Conservation (phyloP, 2,113 vertebrate genomes). For the Nesogale talazaci region DNA sequence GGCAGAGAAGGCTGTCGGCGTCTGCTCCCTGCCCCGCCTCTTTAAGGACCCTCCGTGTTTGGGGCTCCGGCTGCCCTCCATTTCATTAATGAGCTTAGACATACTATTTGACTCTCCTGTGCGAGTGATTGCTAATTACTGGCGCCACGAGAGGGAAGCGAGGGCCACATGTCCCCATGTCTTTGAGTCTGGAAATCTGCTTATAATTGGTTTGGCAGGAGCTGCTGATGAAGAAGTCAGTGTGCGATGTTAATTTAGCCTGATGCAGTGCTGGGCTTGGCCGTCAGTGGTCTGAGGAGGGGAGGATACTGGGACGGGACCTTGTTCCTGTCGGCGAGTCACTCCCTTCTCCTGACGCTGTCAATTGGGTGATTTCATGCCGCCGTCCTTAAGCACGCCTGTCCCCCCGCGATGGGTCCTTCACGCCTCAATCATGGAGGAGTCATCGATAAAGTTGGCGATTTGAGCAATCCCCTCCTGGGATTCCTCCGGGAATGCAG, state of each 20-base stretch:
- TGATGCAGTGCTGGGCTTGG: slow-evolving; percentile 83
- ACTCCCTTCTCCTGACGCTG: slow-evolving; percentile 82
- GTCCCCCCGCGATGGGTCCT: slow-evolving; percentile 81
- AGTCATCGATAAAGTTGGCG: slow-evolving; percentile 83
- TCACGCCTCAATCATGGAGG: slow-evolving; percentile 85
- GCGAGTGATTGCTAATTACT: slow-evolving; percentile 82
- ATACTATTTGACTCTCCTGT: slow-evolving; percentile 80
- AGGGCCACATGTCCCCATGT: slow-evolving; percentile 83
- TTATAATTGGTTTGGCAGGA: slow-evolving; percentile 87
- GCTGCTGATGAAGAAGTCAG: slow-evolving; percentile 88
- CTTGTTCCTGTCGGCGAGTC: slow-evolving; percentile 81
- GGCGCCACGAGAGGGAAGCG: slow-evolving; percentile 79
- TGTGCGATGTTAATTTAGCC: slow-evolving; percentile 83
- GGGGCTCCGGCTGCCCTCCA: slow-evolving; percentile 49
- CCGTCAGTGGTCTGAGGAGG: slow-evolving; percentile 81
- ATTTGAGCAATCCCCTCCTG: slow-evolving; percentile 84
- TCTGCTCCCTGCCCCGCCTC: slow-evolving; percentile 10
- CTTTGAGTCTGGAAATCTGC: slow-evolving; percentile 83
- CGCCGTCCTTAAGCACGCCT: slow-evolving; percentile 84
- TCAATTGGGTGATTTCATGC: slow-evolving; percentile 86
- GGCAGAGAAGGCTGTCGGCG: slow-evolving; percentile 45
- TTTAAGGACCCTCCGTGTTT: not conserved
- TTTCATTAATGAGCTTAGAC: slow-evolving; percentile 81
- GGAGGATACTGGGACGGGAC: slow-evolving; percentile 81
- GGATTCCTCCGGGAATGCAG: slow-evolving; percentile 78